Percentiles rank a stretch among this genome's conserved stretches.
These are phyloP conservation scores for Polymixis flavicincta DNA, from an alignment of 2,888 invertebrate species.

Conservation along the genomic window DNA sequence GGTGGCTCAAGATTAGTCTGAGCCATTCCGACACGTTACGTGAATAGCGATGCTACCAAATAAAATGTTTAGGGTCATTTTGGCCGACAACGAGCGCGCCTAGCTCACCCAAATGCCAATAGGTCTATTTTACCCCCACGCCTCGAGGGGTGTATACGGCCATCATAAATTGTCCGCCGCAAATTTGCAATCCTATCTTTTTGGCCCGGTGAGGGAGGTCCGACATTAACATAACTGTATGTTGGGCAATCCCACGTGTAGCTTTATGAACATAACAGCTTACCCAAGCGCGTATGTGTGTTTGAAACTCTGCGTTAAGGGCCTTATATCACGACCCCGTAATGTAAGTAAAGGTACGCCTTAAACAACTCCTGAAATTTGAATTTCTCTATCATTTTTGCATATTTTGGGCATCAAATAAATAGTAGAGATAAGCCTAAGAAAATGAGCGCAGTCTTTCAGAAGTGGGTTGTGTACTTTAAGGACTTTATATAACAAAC, in stretches of 20 bases:
- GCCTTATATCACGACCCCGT: slow-evolving; percentile 66
- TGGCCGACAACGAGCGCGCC: slow-evolving; percentile 86
- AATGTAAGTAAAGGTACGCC: slow-evolving; percentile 64
- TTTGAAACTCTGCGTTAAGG: slow-evolving; percentile 71
- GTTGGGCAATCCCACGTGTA: slow-evolving; percentile 84
- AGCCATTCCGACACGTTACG: slow-evolving; percentile 84
- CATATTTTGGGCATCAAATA: slow-evolving; percentile 61
- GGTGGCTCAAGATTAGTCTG: slow-evolving; percentile 88
- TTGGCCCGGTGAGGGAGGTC: slow-evolving; percentile 85
- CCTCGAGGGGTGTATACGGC: slow-evolving; percentile 84
- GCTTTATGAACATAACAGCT: slow-evolving; percentile 83
- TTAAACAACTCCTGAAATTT: slow-evolving; percentile 63
- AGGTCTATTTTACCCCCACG: slow-evolving; percentile 86
- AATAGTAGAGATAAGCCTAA: slow-evolving; percentile 57
- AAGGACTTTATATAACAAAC: slow-evolving; percentile 45
- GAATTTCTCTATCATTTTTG: slow-evolving; percentile 67
- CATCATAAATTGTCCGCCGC: slow-evolving; percentile 90
- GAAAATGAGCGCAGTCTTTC: slow-evolving; percentile 42
- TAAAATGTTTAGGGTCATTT: slow-evolving; percentile 91
- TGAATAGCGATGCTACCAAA: slow-evolving; percentile 88
- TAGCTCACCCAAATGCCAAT: slow-evolving; percentile 88
- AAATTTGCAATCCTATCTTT: slow-evolving; percentile 91
- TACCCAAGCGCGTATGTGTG: slow-evolving; percentile 68
- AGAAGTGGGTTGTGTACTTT: slow-evolving; percentile 37
- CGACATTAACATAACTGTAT: slow-evolving; percentile 89